These are phyloP conservation scores for Drosophila murphyi DNA, from an alignment of 1,140 invertebrate genomes.

Conservation along the genomic window DNA sequence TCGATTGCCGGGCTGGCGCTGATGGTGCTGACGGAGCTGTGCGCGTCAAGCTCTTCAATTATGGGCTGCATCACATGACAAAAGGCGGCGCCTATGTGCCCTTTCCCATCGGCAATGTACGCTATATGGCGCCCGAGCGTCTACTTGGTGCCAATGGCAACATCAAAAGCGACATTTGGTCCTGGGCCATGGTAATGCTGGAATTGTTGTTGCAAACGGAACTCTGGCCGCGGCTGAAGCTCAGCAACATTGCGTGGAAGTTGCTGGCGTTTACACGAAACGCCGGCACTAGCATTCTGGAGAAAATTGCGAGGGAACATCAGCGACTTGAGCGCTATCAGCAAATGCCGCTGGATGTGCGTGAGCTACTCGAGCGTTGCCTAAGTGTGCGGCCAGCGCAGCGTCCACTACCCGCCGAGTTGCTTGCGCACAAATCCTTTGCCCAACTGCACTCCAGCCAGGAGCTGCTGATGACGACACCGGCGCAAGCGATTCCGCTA, in stretches of 20 bases:
- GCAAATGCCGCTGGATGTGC: slow-evolving; percentile 84
- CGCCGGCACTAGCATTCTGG: slow-evolving; percentile 88
- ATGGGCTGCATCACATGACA: slow-evolving; percentile 97
- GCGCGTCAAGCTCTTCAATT: slow-evolving; percentile 95
- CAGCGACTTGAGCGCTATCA: slow-evolving; percentile 88
- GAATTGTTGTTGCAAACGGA: slow-evolving; percentile 89
- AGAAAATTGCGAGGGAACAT: slow-evolving; percentile 91
- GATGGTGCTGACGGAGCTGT: slow-evolving; percentile 85
- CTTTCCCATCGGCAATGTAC: slow-evolving; percentile 94
- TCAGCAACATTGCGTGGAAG: slow-evolving; percentile 90
- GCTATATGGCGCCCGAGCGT: slow-evolving; percentile 95
- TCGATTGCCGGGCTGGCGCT: slow-evolving; percentile 86
- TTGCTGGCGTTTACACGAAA: slow-evolving; percentile 89
- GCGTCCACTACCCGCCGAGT: slow-evolving; percentile 87
- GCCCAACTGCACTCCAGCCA: background rate
- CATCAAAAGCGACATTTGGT: slow-evolving; percentile 95
- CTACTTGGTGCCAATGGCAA: slow-evolving; percentile 88
- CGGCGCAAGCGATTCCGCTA: slow-evolving; percentile 35
- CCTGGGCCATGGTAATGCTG: slow-evolving; percentile 93
- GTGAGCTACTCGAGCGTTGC: slow-evolving; percentile 88
- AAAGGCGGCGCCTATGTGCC: slow-evolving; percentile 88
- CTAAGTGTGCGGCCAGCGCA: slow-evolving; percentile 88
- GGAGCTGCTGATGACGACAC: background rate
- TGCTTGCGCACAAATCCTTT: slow-evolving; percentile 85
- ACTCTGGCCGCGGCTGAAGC: slow-evolving; percentile 90